These are phyloP conservation scores for Hippocampus zosterae DNA, from an alignment of 2,113 vertebrate species.

Conservation along the genomic window DNA sequence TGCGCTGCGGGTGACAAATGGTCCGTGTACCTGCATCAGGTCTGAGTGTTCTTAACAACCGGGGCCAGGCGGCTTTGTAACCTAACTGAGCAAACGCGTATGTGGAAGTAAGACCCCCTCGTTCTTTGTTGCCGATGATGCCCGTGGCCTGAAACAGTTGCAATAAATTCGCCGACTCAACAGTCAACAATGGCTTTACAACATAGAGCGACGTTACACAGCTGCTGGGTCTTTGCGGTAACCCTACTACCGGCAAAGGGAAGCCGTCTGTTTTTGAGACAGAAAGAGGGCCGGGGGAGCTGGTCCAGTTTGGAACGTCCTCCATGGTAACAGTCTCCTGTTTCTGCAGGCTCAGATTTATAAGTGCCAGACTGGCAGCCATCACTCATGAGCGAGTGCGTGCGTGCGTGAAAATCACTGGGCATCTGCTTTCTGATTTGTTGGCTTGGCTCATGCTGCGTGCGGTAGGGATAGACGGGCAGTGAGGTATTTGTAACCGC, in stretches of 20 bases:
- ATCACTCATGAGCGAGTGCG: conserved; percentile 70
- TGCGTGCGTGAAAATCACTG: conserved; percentile 19
- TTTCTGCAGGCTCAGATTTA: conserved; percentile 62
- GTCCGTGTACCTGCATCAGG: conserved; percentile 91
- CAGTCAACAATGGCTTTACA: conserved; percentile 23
- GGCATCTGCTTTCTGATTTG: conserved; percentile 25
- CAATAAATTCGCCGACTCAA: conserved; percentile 20
- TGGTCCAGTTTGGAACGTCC: conserved; percentile 36
- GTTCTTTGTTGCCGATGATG: conserved; percentile 24
- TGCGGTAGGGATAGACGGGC: conserved; percentile 72
- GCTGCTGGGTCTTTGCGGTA: conserved; percentile 12
- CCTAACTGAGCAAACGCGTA: conserved; percentile 47
- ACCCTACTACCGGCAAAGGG: conserved; percentile 1
- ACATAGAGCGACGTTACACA: conserved; percentile 2
- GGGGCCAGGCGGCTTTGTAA: conserved; percentile 67
- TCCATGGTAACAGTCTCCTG: conserved; percentile 54
- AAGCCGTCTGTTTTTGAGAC: conserved; percentile 51
- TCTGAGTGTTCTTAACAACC: conserved; percentile 93
- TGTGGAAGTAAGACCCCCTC: conserved; percentile 23
- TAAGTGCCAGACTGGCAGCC: conserved; percentile 74
- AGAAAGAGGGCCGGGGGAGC: conserved; percentile 6
- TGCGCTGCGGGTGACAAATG: conserved; percentile 98
- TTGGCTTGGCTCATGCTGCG: conserved; percentile 20
- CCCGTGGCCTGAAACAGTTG: conserved; percentile 26
- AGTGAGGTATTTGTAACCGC: conserved; percentile 78